phyloP scores from a whole-genome alignment of 2,888 invertebrate species.

The Caenorhabditis wallacei region DNA sequence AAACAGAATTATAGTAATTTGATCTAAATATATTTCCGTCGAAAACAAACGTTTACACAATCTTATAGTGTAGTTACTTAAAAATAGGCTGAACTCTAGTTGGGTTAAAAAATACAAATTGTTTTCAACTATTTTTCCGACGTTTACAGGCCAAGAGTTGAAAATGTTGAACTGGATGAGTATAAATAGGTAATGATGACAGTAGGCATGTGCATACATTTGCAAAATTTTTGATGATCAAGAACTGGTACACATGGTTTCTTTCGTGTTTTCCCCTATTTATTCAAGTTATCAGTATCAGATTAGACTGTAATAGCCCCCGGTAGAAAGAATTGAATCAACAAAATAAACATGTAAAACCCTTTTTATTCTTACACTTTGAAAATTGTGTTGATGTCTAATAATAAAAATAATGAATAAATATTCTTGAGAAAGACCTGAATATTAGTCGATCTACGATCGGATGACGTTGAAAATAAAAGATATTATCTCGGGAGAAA shows the following conservation, averaged over 20 bases:
- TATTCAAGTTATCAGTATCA: conserved; percentile 52
- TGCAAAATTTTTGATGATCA: conserved; percentile 52
- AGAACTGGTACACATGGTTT: conserved; percentile 42
- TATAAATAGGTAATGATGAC: conserved; percentile 19
- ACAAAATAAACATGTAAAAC: conserved; percentile 38
- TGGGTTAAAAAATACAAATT: neutral
- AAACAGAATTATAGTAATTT: neutral
- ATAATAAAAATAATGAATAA: conserved; percentile 34
- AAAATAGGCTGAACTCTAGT: neutral
- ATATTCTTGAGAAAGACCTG: conserved; percentile 42
- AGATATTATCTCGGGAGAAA: conserved; percentile 26
- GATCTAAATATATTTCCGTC: neutral
- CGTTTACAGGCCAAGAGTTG: conserved; percentile 10
- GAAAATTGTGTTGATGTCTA: conserved; percentile 15
- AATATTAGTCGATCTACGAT: conserved; percentile 46
- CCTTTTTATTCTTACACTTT: conserved; percentile 3
- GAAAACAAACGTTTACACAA: neutral
- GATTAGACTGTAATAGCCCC: conserved; percentile 32
- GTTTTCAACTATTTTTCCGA: neutral
- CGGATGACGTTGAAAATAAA: conserved; percentile 2
- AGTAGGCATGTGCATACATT: conserved; percentile 27
- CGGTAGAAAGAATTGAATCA: conserved; percentile 22
- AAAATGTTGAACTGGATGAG: neutral
- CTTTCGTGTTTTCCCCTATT: conserved; percentile 21
- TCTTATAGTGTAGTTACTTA: neutral